Percentiles rank a stretch among this genome's conserved stretches.
Evolutionary conservation across 2,888 invertebrate genomes (phyloP).

Genomic region (Conistra vaccinii): DNA sequence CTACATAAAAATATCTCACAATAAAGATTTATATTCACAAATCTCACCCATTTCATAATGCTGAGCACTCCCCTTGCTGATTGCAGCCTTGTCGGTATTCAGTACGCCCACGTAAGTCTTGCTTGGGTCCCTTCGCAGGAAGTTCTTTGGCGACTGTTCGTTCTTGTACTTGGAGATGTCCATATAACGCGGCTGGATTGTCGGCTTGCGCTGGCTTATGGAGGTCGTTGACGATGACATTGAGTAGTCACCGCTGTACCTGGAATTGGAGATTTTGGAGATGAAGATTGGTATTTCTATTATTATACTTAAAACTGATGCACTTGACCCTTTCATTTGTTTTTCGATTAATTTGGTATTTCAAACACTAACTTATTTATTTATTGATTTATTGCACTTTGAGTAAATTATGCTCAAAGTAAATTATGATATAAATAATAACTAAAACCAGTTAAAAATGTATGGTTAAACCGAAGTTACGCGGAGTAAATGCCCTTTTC

Average conservation of each 20-base stretch:
- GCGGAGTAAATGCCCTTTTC: too few relatives aligned
- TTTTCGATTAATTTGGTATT: neutral
- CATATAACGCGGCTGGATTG: constrained; percentile 88
- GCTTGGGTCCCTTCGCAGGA: constrained; percentile 90
- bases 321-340: neutral
- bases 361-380: neutral
- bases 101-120: constrained; percentile 87
- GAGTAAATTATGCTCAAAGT: too few relatives aligned
- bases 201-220: constrained; percentile 76
- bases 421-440: neutral
- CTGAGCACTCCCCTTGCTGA: constrained; percentile 82
- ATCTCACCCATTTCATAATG: constrained; percentile 87
- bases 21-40: neutral
- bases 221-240: constrained; percentile 89
- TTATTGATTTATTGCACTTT: neutral
- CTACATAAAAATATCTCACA: neutral
- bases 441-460: neutral
- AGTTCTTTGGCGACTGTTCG: constrained; percentile 86
- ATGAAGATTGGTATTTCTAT: neutral
- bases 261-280: constrained; percentile 51
- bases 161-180: constrained; percentile 92
- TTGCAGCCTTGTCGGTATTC: constrained; percentile 65
- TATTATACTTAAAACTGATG: neutral
- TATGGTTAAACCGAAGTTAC: neutral
- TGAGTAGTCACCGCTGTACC: constrained; percentile 89